These are phyloP conservation scores for Ceratosolen fusciceps DNA, from an alignment of 1,140 invertebrate species.

Conservation along the genomic window DNA sequence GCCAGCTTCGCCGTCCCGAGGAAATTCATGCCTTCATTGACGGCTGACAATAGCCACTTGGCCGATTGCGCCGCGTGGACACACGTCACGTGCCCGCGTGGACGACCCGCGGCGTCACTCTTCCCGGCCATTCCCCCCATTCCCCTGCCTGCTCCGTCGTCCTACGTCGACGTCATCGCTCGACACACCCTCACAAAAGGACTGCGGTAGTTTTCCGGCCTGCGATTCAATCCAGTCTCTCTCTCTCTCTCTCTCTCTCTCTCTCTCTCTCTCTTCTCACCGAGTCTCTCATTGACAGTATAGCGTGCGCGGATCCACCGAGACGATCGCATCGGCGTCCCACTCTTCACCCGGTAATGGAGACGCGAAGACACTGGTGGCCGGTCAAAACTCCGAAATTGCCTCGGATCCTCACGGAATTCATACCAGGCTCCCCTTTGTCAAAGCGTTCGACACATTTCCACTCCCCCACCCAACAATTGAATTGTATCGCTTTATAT, in stretches of 20 bases:
- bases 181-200: not conserved
- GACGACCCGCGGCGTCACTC: not conserved
- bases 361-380: not conserved
- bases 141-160: not conserved
- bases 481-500: not conserved
- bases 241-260: too few relatives aligned
- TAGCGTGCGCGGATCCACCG: not conserved
- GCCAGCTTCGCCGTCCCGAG: too few relatives aligned
- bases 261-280: too few relatives aligned
- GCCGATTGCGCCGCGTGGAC: too few relatives aligned
- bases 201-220: constrained; percentile 42
- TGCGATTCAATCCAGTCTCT: too few relatives aligned
- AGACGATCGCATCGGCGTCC: not conserved
- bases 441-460: not conserved
- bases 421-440: not conserved
- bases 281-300: not conserved
- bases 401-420: constrained; percentile 18
- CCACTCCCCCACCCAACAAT: too few relatives aligned
- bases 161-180: not conserved
- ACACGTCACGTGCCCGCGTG: not conserved
- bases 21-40: too few relatives aligned
- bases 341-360: not conserved
- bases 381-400: constrained; percentile 48
- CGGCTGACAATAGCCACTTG: not conserved
- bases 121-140: too few relatives aligned